A percentile compares a stretch with the other conserved stretches of the same genome.
Evolutionary conservation across 2,113 vertebrate genomes (phyloP).

Genomic region (Mirza zaza): DNA sequence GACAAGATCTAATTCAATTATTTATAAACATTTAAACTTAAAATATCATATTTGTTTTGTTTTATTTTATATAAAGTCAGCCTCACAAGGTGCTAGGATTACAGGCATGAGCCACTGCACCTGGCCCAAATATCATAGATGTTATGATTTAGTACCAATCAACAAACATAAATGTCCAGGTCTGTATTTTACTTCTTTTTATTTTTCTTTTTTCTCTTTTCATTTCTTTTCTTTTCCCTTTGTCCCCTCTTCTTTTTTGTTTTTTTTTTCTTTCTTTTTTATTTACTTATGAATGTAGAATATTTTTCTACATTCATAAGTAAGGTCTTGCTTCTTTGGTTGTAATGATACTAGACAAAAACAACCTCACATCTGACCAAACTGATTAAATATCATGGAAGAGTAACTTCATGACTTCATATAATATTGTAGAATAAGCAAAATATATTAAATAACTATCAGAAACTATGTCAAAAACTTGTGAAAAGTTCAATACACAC

Average conservation of each 20-base stretch:
- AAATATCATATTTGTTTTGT: background rate
- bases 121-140: background rate
- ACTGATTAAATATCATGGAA: background rate
- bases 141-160: background rate
- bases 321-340: background rate
- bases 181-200: background rate
- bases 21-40: background rate
- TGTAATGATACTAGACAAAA: conserved; percentile 1
- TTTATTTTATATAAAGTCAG: no score
- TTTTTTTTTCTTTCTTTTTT: background rate
- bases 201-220: background rate
- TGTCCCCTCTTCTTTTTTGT: background rate
- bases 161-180: background rate
- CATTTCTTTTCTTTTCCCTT: background rate
- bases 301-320: background rate
- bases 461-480: background rate
- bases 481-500: background rate
- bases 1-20: background rate
- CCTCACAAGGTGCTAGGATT: no score
- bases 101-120: no score
- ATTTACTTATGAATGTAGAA: conserved; percentile 32
- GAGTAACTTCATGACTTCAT: background rate
- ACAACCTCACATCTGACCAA: background rate
- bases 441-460: background rate
- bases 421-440: background rate